These are phyloP conservation scores for Alfaro cultratus DNA, from an alignment of 2,797 vertebrate species.

Conservation along the genomic window DNA sequence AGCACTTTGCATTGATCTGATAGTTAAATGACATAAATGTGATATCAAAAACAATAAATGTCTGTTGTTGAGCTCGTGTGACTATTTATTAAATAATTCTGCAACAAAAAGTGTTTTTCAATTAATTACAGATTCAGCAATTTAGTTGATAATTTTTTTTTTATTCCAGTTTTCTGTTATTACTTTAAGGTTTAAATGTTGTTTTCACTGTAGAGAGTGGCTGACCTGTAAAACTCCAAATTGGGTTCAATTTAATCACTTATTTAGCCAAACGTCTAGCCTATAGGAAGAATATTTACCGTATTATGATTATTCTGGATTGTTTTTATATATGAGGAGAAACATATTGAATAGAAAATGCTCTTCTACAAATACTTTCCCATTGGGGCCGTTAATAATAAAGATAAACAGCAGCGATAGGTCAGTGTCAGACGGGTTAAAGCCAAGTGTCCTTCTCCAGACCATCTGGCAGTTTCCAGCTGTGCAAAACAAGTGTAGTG, in stretches of 20 bases:
- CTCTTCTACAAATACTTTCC: neutral
- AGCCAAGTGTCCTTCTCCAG: constrained; percentile 30
- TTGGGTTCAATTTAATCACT: neutral
- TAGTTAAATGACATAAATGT: no score
- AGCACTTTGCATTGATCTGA: no score
- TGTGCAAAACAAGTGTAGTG: constrained; percentile 55
- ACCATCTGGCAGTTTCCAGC: constrained; percentile 61
- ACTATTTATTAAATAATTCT: no score
- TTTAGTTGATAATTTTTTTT: no score
- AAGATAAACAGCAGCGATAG: constrained; percentile 27
- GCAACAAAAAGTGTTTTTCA: no score
- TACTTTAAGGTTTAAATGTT: neutral
- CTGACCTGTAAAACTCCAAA: neutral
- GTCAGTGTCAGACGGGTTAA: constrained; percentile 21
- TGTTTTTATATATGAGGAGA: neutral
- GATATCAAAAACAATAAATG: no score
- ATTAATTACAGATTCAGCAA: no score
- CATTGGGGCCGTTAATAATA: neutral
- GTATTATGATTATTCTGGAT: neutral
- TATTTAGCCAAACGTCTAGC: neutral
- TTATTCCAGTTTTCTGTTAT: neutral
- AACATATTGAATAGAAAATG: neutral
- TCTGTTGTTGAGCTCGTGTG: no score
- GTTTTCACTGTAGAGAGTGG: neutral
- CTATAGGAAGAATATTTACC: neutral